Evolutionary conservation across 2,113 vertebrate genomes (phyloP).

Genomic region (Romanogobio albipinnatus): DNA sequence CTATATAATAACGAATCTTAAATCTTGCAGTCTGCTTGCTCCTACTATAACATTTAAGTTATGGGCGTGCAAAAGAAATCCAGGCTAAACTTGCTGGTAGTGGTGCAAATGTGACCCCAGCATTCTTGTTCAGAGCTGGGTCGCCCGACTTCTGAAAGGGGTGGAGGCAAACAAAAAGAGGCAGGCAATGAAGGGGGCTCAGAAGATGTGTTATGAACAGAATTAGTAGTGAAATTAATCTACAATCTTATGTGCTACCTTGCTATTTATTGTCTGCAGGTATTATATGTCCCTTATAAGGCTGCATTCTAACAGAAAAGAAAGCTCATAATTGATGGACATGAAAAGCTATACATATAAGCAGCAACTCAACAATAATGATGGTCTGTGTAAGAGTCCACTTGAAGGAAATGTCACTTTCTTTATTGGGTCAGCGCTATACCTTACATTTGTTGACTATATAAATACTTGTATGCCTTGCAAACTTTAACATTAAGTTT

Average conservation of each 20-base stretch:
- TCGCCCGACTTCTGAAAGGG: not conserved
- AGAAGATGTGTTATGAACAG: not conserved
- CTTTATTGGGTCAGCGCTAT: not conserved
- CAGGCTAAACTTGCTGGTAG: not conserved
- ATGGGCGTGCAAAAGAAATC: not conserved
- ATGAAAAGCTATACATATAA: not conserved
- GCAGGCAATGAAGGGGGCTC: no score
- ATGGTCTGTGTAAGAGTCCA: not conserved
- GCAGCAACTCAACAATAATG: not conserved
- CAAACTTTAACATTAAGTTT: not conserved
- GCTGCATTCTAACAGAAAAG: not conserved
- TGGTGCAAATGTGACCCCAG: slow-evolving; percentile 24
- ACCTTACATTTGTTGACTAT: not conserved
- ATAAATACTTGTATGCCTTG: not conserved
- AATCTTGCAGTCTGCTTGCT: not conserved
- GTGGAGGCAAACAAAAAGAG: not conserved
- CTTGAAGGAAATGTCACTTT: not conserved
- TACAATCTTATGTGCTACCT: not conserved
- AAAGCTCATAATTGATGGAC: not conserved
- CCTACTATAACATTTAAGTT: not conserved
- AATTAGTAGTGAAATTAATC: not conserved
- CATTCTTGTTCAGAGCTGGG: slow-evolving; percentile 3
- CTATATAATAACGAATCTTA: not conserved
- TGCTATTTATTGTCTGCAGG: not conserved
- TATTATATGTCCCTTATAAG: not conserved